phyloP scores from a whole-genome alignment of 2,888 invertebrate genomes.

The Aspidapion aeneum region DNA sequence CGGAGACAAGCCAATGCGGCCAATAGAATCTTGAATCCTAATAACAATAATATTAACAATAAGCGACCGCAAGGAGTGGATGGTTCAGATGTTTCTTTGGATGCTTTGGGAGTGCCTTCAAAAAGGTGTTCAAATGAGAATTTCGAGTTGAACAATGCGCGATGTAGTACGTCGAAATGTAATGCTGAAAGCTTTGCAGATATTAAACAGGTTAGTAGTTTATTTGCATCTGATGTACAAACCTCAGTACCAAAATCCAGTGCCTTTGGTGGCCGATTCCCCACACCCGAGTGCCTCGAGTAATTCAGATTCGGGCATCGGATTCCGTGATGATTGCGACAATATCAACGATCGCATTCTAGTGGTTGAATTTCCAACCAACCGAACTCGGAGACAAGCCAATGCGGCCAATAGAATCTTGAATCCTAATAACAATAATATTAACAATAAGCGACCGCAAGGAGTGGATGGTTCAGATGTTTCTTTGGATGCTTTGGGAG shows the following conservation, averaged over 20 bases:
- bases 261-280: slow-evolving; percentile 64
- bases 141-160: no score
- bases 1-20: slow-evolving; percentile 7
- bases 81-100: slow-evolving; percentile 37
- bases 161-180: no score
- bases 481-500: slow-evolving; percentile 36
- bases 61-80: slow-evolving; percentile 43
- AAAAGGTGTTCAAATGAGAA: no score
- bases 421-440: neutral
- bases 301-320: slow-evolving; percentile 94
- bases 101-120: slow-evolving; percentile 35
- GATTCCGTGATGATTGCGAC: slow-evolving; percentile 85
- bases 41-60: neutral
- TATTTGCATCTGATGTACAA: no score
- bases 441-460: slow-evolving; percentile 35
- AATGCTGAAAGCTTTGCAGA: no score
- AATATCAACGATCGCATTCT: slow-evolving; percentile 79
- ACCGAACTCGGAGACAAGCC: slow-evolving; percentile 31
- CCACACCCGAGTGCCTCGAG: slow-evolving; percentile 88
- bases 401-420: neutral
- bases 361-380: slow-evolving; percentile 68
- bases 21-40: neutral
- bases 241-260: slow-evolving; percentile 45
- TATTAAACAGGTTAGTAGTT: no score
- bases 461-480: slow-evolving; percentile 42